phyloP scores from a whole-genome alignment of 2,888 invertebrate genomes.

The Erpobdella octoculata region DNA sequence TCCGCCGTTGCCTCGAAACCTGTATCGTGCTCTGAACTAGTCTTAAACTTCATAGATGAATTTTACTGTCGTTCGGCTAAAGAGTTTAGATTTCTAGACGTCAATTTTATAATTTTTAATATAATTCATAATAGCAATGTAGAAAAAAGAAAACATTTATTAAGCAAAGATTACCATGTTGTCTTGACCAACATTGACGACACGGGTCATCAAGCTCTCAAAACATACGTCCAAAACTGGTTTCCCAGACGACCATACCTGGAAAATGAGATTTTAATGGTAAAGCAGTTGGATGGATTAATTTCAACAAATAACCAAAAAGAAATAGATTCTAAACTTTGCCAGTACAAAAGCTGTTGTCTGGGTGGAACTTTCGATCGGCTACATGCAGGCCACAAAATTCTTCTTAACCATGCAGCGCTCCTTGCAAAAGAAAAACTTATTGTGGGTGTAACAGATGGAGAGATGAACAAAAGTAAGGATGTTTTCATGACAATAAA shows the following conservation, averaged over 20 bases:
- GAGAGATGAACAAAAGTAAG: conserved; percentile 73
- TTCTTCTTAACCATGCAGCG: conserved; percentile 76
- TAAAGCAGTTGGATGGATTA: neutral
- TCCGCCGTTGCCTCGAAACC: neutral
- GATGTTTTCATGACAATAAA: too few species aligned
- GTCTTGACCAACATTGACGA: conserved; percentile 30
- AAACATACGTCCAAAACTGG: conserved; percentile 24
- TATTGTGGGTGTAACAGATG: conserved; percentile 84
- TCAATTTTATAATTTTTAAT: conserved; percentile 34
- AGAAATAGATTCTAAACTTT: conserved; percentile 18
- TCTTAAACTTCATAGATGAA: conserved; percentile 30
- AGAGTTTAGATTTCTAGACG: conserved; percentile 24
- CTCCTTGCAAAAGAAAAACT: conserved; percentile 69
- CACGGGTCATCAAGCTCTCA: conserved; percentile 15
- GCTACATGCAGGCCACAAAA: conserved; percentile 88
- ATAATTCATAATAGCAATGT: conserved; percentile 15
- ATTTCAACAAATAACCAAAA: neutral
- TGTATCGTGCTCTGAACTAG: conserved; percentile 18
- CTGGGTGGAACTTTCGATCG: conserved; percentile 94
- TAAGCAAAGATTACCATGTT: conserved; percentile 31
- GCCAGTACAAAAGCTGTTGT: conserved; percentile 68
- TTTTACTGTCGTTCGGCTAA: conserved; percentile 32
- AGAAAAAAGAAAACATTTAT: conserved; percentile 7
- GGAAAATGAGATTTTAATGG: too few species aligned
- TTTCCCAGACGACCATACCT: too few species aligned